Evolutionary conservation across 37 sponge, comb jelly and placozoan species (phyloP).

Genomic region (Geodia barretti): DNA sequence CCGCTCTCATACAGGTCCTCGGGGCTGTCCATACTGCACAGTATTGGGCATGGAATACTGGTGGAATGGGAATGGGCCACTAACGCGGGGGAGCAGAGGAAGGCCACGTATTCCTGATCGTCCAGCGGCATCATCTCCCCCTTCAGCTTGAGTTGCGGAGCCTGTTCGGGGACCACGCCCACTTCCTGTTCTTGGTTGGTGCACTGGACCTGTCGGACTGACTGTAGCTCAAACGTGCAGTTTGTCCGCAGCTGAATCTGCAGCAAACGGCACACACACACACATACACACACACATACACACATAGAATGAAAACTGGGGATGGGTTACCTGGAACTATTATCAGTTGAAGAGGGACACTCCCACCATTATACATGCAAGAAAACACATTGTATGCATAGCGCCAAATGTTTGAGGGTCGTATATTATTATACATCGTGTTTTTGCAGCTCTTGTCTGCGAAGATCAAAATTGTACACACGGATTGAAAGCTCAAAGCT

Average conservation of each 20-base stretch:
- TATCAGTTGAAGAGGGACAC: too few species aligned
- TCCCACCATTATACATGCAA: too few species aligned
- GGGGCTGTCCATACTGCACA: conserved; percentile 55
- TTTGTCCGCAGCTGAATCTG: conserved; percentile 49
- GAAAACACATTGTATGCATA: too few species aligned
- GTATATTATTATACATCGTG: too few species aligned
- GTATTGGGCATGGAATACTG: neutral
- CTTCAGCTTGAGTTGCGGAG: conserved; percentile 47
- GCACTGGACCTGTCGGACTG: conserved; percentile 19
- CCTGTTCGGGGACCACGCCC: conserved; percentile 4
- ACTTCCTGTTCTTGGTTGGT: neutral
- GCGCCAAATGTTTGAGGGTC: too few species aligned
- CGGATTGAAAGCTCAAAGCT: too few species aligned
- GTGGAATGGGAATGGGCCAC: conserved; percentile 9
- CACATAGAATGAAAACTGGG: too few species aligned
- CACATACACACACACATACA: too few species aligned
- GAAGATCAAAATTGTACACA: too few species aligned
- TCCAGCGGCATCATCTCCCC: conserved; percentile 63
- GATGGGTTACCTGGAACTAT: too few species aligned
- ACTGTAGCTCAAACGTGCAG: conserved; percentile 45
- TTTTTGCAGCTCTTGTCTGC: too few species aligned
- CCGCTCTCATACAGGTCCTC: conserved; percentile 64
- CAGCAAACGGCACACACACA: too few species aligned
- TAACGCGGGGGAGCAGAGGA: conserved; percentile 79
- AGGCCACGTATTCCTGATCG: conserved; percentile 10